phyloP scores from a whole-genome alignment of 2,797 vertebrate species.

The Anas bahamensis region DNA sequence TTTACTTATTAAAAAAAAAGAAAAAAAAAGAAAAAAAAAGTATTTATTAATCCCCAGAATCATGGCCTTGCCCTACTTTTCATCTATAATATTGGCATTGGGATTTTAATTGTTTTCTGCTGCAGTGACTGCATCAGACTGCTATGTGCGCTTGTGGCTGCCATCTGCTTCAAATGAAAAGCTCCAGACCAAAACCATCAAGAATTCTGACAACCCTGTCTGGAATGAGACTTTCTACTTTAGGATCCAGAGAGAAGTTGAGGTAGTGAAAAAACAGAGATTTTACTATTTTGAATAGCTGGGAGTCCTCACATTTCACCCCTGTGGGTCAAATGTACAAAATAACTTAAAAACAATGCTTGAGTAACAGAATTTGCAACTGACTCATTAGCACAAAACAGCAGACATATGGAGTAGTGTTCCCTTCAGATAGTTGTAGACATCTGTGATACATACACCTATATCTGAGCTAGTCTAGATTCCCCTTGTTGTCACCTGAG shows the following conservation, averaged over 20 bases:
- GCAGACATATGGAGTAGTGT: neutral
- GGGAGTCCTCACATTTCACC: neutral
- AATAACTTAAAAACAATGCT: neutral
- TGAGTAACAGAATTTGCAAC: neutral
- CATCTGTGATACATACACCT: neutral
- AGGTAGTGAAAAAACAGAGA: slow-evolving; percentile 73
- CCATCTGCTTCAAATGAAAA: slow-evolving; percentile 80
- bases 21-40: neutral
- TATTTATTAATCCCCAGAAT: neutral
- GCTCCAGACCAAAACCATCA: slow-evolving; percentile 78
- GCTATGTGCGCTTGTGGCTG: slow-evolving; percentile 84
- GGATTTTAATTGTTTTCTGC: slow-evolving; percentile 19
- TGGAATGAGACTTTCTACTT: slow-evolving; percentile 90
- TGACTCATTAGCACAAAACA: neutral
- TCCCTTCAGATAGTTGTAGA: neutral
- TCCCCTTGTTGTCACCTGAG: neutral
- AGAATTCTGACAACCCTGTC: slow-evolving; percentile 78
- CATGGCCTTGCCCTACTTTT: neutral
- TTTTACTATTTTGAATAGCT: neutral
- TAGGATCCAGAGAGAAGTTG: slow-evolving; percentile 80
- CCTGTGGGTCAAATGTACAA: neutral
- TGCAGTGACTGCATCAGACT: slow-evolving; percentile 82
- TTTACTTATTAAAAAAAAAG: neutral
- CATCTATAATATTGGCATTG: neutral
- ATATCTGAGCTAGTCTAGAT: neutral